A percentile compares a stretch with the other conserved stretches of the same genome.
These are phyloP conservation scores for Lasius fuliginosus DNA, from an alignment of 2,888 invertebrate genomes.

Conservation along the genomic window DNA sequence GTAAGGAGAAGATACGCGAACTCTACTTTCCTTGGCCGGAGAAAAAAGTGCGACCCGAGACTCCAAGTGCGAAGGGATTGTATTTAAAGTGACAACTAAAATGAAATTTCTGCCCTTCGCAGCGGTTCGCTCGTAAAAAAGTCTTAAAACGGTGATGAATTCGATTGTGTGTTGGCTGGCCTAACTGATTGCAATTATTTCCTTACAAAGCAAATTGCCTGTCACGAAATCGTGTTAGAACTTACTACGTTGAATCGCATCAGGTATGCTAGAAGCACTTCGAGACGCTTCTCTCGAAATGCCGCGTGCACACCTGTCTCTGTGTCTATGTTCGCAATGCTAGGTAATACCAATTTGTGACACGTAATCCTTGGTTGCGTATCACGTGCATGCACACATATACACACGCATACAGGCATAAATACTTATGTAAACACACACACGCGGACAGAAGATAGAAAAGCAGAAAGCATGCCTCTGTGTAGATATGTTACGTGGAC, in stretches of 20 bases:
- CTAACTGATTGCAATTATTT: slow-evolving; percentile 70
- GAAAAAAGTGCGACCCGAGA: not conserved
- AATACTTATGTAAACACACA: slow-evolving; percentile 35
- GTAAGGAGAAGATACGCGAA: slow-evolving; percentile 20
- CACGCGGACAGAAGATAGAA: slow-evolving; percentile 56
- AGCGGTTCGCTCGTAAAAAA: slow-evolving; percentile 5
- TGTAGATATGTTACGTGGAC: slow-evolving; percentile 9
- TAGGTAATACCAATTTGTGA: slow-evolving; percentile 76
- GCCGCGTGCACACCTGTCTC: slow-evolving; percentile 70
- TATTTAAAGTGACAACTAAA: slow-evolving; percentile 33
- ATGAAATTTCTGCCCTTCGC: slow-evolving; percentile 5
- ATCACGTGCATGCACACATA: slow-evolving; percentile 1
- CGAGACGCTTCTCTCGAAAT: slow-evolving; percentile 64
- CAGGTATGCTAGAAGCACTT: slow-evolving; percentile 72
- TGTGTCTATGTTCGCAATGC: slow-evolving; percentile 57
- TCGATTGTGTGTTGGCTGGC: slow-evolving; percentile 41
- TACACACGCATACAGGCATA: not conserved
- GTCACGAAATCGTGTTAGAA: slow-evolving; percentile 62
- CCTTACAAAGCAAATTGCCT: slow-evolving; percentile 73
- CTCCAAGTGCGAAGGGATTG: slow-evolving; percentile 11
- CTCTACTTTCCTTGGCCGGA: not conserved
- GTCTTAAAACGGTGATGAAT: slow-evolving; percentile 53
- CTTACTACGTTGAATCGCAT: slow-evolving; percentile 66
- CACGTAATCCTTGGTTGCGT: slow-evolving; percentile 76
- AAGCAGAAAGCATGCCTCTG: slow-evolving; percentile 59